phyloP scores from a whole-genome alignment of 37 sponge, comb jelly and placozoan species.

The Crambe crambe region DNA sequence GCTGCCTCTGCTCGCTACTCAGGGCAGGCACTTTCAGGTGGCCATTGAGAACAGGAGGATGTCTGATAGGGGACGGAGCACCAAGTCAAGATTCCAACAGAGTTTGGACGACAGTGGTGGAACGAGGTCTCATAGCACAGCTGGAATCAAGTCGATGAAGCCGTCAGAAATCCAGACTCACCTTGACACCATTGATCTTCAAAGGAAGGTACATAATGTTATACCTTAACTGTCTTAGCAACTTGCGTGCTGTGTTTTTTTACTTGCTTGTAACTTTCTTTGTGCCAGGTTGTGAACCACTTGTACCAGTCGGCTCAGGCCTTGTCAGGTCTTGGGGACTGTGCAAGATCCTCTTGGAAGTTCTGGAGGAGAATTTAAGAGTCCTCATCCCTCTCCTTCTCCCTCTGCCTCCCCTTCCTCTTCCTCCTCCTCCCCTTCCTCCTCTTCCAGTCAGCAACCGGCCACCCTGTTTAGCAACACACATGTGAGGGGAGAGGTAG shows the following conservation, averaged over 20 bases:
- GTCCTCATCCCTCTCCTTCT: background rate
- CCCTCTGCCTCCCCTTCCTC: background rate
- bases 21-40: conserved; percentile 74
- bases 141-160: conserved; percentile 34
- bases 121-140: background rate
- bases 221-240: no score
- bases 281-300: conserved; percentile 22
- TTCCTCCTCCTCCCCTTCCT: background rate
- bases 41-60: background rate
- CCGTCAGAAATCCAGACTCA: conserved; percentile 43
- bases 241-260: background rate
- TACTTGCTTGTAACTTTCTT: background rate
- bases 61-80: background rate
- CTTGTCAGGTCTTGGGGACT: background rate
- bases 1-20: no score
- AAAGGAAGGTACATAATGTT: conserved; percentile 54
- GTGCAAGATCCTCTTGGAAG: background rate
- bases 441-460: conserved; percentile 35
- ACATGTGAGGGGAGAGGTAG: conserved; percentile 55
- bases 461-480: conserved; percentile 71
- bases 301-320: conserved; percentile 23
- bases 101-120: background rate
- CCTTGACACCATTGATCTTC: conserved; percentile 56
- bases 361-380: background rate
- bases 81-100: background rate